These are phyloP conservation scores for Silurus lanzhouensis DNA, from an alignment of 2,797 vertebrate species.

Conservation along the genomic window DNA sequence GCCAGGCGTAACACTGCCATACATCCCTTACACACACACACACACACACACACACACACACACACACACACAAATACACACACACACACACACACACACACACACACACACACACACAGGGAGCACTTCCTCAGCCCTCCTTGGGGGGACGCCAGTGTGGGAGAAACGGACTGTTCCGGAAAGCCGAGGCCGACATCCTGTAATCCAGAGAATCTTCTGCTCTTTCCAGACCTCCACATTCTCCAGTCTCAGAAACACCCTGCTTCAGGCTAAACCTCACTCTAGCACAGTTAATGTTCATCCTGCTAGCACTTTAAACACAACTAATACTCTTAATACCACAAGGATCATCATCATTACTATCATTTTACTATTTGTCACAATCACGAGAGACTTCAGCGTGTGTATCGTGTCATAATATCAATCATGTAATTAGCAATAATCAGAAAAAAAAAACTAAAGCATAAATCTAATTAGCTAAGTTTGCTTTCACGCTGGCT, in stretches of 20 bases:
- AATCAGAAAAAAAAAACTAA: neutral
- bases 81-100: constrained; percentile 44
- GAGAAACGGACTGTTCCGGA: constrained; percentile 52
- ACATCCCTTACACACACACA: constrained; percentile 48
- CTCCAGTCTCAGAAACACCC: constrained; percentile 17
- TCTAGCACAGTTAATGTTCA: neutral
- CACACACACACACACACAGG: constrained; percentile 28
- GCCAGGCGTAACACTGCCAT: constrained; percentile 62
- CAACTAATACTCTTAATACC: neutral
- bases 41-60: constrained; percentile 41
- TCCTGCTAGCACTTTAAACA: constrained; percentile 1
- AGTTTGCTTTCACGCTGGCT: too few relatives aligned
- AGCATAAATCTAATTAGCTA: neutral
- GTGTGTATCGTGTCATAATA: neutral
- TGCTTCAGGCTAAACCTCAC: constrained; percentile 29
- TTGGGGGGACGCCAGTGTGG: constrained; percentile 53
- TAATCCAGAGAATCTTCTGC: constrained; percentile 44
- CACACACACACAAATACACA: constrained; percentile 26
- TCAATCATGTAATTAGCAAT: neutral
- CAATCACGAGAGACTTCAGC: neutral
- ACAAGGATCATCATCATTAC: neutral
- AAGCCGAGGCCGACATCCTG: constrained; percentile 54
- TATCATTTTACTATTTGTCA: neutral
- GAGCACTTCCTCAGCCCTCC: constrained; percentile 51
- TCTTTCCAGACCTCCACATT: constrained; percentile 42